A percentile compares a stretch with the other conserved stretches of the same genome.
Conservation (phyloP, 2,113 vertebrate species). For the Rhagologus leucostigma region DNA sequence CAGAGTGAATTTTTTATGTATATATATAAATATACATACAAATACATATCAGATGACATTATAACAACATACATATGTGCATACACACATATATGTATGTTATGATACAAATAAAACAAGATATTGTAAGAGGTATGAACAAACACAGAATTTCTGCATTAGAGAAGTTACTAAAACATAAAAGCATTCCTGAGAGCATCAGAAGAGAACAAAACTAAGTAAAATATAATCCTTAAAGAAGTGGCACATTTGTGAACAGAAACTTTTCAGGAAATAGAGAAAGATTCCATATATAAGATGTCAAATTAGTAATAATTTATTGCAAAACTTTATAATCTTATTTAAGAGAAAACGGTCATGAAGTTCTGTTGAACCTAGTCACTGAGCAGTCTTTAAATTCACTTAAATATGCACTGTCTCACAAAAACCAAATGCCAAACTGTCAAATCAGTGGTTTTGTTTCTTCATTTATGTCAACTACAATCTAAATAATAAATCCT, state of each 20-base stretch:
- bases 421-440: neutral
- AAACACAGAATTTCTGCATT: neutral
- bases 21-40: neutral
- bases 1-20: neutral
- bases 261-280: neutral
- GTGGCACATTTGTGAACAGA: neutral
- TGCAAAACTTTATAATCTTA: neutral
- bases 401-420: neutral
- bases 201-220: neutral
- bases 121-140: neutral
- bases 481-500: neutral
- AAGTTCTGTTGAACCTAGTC: neutral
- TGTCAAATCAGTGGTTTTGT: neutral
- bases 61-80: neutral
- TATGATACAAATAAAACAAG: neutral
- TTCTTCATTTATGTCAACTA: neutral
- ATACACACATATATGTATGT: rapidly evolving
- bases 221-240: neutral
- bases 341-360: neutral
- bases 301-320: neutral
- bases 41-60: neutral
- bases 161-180: neutral
- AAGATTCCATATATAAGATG: neutral
- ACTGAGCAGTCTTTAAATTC: neutral
- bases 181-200: neutral